Evolutionary conservation across 2,113 vertebrate species (phyloP), one percentile per base, ranked within the genome.

Genomic region (Ondatra zibethicus): DNA sequence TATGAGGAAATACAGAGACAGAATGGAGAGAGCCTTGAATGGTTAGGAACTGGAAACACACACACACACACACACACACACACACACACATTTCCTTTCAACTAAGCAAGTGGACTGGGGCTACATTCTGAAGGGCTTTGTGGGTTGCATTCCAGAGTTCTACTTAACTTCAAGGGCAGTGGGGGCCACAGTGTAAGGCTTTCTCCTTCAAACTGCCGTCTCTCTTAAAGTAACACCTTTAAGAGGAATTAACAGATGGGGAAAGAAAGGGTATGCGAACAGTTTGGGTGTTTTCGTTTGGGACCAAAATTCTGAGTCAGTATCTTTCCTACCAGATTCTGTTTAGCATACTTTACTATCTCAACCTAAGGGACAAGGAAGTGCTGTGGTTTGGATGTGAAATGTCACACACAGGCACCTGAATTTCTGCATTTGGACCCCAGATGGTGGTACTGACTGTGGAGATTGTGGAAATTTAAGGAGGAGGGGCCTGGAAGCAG

Each of bases 221-320:
- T 94, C 58, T 88, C 89, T 91, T 81, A 63, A 89, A 87, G 50
- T 31, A 88, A 45, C 29, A 88, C 5, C 0, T 31, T 27, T 12
- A 70, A 13, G 63, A 75, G 50, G 50, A 73, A 86, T 76, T 78
- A 80, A 21, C 8, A 7, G 33, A 73, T 61, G 45, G 33, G n/a
- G 8, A 63, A 76, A 78, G 23, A 80, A 91, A 85, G 7, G 7
- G 19, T 61, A 81, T 92, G 45, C 70, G 92, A 89, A 85, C 52
- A 93, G 31, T 39, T 82, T 96, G 50, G 50, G 82, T 84, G 50
- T 27, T 92, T 88, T 80, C 39, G 17, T 73, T 42, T 63, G 81
- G 31, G 39, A 68, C 65, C 33, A 81, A 92, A 96, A 82, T 9
- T 31, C 36, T 47, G 66, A 94, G 5, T n/a, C 45, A n/a, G 29